Percentiles rank a stretch among this genome's conserved stretches.
Conservation (phyloP, 2,797 vertebrate species). For the Scolopax bukidnonensis region DNA sequence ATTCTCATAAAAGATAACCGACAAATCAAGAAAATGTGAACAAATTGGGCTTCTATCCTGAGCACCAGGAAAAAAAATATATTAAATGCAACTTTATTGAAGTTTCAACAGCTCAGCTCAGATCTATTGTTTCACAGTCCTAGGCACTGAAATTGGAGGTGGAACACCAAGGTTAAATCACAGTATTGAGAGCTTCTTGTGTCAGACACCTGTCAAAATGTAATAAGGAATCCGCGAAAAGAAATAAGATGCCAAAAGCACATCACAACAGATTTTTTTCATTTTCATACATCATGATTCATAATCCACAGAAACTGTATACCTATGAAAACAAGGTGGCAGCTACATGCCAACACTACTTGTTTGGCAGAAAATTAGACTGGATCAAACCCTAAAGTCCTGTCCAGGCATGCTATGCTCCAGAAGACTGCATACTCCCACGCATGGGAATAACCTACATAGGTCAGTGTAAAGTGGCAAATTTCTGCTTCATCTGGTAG, state of each 20-base stretch:
- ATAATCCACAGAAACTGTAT: slow-evolving; percentile 19
- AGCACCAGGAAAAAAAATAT: neutral
- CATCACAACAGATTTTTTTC: slow-evolving; percentile 27
- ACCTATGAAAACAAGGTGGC: slow-evolving; percentile 14
- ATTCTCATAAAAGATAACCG: neutral
- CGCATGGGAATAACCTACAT: neutral
- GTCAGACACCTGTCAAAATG: slow-evolving; percentile 73
- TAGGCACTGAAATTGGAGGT: slow-evolving; percentile 60
- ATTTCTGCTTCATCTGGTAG: neutral
- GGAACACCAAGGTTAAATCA: slow-evolving; percentile 71
- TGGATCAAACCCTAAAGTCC: neutral
- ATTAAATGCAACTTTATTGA: slow-evolving; percentile 28
- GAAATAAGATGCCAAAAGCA: slow-evolving; percentile 61
- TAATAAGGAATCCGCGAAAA: slow-evolving; percentile 66
- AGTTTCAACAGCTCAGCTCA: slow-evolving; percentile 28
- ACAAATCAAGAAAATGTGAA: neutral
- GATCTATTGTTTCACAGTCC: slow-evolving; percentile 53
- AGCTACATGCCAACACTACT: neutral
- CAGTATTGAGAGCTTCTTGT: slow-evolving; percentile 52
- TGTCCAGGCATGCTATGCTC: neutral
- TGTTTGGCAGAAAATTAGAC: neutral
- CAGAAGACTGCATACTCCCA: neutral
- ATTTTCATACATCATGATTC: slow-evolving; percentile 47
- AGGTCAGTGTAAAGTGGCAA: neutral
- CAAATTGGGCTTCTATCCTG: neutral